Percentiles rank a stretch among this genome's conserved stretches.
These are phyloP conservation scores for Pseudobourletiella spinata DNA, from an alignment of 1,140 invertebrate species.

Conservation along the genomic window DNA sequence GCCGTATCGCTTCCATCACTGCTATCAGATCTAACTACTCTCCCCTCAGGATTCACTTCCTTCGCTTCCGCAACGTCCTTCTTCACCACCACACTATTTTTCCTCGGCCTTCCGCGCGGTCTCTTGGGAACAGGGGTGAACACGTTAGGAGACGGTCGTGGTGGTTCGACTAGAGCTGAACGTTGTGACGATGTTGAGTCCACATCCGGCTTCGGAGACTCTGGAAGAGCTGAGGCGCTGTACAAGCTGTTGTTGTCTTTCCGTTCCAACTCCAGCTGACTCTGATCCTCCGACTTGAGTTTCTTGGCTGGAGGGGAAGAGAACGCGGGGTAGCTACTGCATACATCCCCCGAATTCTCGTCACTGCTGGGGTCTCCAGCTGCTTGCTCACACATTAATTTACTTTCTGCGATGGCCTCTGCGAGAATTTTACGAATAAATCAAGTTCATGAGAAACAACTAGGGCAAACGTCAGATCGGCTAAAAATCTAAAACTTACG, in stretches of 20 bases:
- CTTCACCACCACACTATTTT: not conserved
- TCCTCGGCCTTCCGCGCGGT: slow-evolving; percentile 1
- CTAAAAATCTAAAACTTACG: not conserved
- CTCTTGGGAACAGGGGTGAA: not conserved
- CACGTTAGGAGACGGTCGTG: no score
- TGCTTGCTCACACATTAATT: no score
- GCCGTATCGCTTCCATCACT: not conserved
- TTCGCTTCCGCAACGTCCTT: not conserved
- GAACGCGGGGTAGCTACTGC: no score
- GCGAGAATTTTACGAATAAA: no score
- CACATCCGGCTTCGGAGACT: not conserved
- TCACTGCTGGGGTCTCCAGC: no score
- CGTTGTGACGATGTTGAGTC: not conserved
- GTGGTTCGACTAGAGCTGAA: not conserved
- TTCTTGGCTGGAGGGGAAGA: no score
- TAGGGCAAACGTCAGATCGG: no score
- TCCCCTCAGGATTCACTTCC: not conserved
- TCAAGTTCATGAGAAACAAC: no score
- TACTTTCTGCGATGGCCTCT: no score
- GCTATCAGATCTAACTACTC: not conserved
- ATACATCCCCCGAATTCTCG: no score
- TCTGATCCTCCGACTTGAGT: not conserved
- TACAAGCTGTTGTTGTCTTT: not conserved
- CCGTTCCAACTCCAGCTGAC: not conserved
- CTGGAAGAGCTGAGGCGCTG: not conserved